Percentiles rank a stretch among this genome's conserved stretches.
Conservation (phyloP, 2,797 vertebrate genomes). For the Pyrocephalus nanus region DNA sequence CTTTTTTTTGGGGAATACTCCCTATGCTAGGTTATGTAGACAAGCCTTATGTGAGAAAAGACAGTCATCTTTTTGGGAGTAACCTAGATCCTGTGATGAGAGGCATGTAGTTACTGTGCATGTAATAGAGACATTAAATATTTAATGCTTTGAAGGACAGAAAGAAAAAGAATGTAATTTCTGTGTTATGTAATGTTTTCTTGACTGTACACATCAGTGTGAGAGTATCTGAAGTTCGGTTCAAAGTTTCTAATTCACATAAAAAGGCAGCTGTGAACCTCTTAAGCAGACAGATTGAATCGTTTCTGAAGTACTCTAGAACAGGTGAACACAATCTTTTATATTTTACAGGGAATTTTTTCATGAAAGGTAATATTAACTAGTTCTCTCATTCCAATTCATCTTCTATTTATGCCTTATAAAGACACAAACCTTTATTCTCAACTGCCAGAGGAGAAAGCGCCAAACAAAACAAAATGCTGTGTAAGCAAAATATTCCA, state of each 20-base stretch:
- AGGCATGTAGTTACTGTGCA: neutral
- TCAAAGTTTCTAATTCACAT: neutral
- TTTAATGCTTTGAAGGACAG: neutral
- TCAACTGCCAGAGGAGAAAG: neutral
- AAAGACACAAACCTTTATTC: neutral
- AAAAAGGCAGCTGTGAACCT: neutral
- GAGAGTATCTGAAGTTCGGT: neutral
- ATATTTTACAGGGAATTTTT: neutral
- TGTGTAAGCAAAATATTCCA: neutral
- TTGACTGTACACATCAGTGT: neutral
- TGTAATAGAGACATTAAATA: neutral
- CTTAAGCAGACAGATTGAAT: neutral
- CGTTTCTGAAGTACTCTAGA: neutral
- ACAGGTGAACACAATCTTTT: neutral
- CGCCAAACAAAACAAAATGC: neutral
- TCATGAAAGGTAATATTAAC: neutral
- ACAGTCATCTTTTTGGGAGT: neutral
- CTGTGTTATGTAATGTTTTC: neutral
- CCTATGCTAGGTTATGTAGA: neutral
- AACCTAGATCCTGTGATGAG: neutral
- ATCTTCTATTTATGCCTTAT: neutral
- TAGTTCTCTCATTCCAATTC: neutral
- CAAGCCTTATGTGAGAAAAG: neutral
- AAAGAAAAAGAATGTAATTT: neutral
- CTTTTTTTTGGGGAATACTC: neutral